Conservation (phyloP, 2,797 vertebrate genomes). For the Danio albolineatus region DNA sequence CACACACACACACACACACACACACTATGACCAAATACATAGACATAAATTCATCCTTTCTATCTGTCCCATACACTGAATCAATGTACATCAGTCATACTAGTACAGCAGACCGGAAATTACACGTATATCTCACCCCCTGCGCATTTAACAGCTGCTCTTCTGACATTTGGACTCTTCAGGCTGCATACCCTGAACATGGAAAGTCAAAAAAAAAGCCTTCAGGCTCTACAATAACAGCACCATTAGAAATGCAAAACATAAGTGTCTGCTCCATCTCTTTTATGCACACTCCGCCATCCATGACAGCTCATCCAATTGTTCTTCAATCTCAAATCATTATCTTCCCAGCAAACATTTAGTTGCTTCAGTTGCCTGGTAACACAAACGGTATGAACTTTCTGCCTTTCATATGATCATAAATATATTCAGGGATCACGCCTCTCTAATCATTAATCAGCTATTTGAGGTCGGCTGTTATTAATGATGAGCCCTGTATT, state of each 20-base stretch:
- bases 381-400: slow-evolving; percentile 45
- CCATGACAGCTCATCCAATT: slow-evolving; percentile 33
- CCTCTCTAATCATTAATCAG: slow-evolving; percentile 36
- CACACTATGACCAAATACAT: neutral
- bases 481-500: slow-evolving; percentile 26
- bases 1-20: no score
- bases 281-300: neutral
- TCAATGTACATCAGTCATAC: neutral
- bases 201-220: neutral
- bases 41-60: neutral
- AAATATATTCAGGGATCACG: slow-evolving; percentile 34
- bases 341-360: slow-evolving; percentile 37
- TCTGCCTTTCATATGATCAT: slow-evolving; percentile 32
- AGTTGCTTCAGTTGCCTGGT: slow-evolving; percentile 44
- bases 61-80: neutral
- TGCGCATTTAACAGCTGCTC: slow-evolving; percentile 1
- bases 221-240: neutral
- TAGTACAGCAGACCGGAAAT: neutral
- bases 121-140: neutral
- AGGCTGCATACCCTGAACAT: neutral
- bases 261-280: neutral
- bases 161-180: neutral
- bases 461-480: neutral
- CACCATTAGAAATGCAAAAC: neutral
- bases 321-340: slow-evolving; percentile 42